These are phyloP conservation scores for Sardina pilchardus DNA, from an alignment of 2,113 vertebrate species.

Conservation along the genomic window DNA sequence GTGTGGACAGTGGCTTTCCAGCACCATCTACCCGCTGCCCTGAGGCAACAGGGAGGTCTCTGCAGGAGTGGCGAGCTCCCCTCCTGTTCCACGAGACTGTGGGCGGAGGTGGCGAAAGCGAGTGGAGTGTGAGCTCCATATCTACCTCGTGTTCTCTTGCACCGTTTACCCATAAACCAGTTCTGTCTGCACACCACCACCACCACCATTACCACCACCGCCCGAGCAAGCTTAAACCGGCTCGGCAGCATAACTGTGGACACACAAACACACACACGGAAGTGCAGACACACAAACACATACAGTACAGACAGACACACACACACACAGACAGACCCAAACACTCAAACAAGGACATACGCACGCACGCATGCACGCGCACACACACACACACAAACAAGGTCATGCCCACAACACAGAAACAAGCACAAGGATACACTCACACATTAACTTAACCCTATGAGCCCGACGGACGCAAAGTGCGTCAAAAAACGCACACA, in stretches of 20 bases:
- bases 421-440: background rate
- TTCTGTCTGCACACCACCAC: background rate
- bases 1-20: background rate
- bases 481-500: too few species aligned
- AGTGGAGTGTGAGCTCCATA: background rate
- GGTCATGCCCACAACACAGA: conserved; percentile 48
- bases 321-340: too few species aligned
- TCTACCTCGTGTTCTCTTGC: background rate
- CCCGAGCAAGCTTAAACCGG: conserved; percentile 51
- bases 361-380: background rate
- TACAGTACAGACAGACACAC: background rate
- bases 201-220: background rate
- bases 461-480: too few species aligned
- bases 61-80: too few species aligned
- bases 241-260: conserved; percentile 35
- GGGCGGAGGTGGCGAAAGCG: too few species aligned
- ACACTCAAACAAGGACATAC: background rate
- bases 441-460: background rate
- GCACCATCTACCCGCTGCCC: background rate
- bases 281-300: background rate
- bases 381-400: background rate
- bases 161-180: background rate
- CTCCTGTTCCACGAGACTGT: too few species aligned
- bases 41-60: background rate
- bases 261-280: background rate